phyloP scores from a whole-genome alignment of 2,888 invertebrate genomes.

The Acanthosepion pharaonis region DNA sequence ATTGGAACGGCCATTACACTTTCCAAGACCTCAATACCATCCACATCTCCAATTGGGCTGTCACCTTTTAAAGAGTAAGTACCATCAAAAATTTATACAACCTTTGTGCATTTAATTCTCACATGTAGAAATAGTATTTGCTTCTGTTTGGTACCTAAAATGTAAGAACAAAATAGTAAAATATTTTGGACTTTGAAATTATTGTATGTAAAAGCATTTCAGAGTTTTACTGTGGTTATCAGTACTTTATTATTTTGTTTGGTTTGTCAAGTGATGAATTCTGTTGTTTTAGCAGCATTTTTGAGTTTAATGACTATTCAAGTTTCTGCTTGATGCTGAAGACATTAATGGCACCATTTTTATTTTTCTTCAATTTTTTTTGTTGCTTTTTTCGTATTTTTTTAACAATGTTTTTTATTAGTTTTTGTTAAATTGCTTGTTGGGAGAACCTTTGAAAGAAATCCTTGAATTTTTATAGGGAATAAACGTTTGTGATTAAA shows the following conservation, averaged over 20 bases:
- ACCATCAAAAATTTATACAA: not conserved
- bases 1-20: conserved; percentile 91
- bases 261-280: not conserved
- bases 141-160: not conserved
- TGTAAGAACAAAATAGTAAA: not conserved
- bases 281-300: not conserved
- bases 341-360: too few species aligned
- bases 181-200: not conserved
- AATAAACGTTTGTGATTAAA: too few species aligned
- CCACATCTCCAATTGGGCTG: conserved; percentile 63
- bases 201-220: not conserved
- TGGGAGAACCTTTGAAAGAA: too few species aligned
- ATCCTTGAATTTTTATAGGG: too few species aligned
- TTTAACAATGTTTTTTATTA: too few species aligned
- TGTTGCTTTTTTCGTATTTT: too few species aligned
- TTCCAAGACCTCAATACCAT: conserved; percentile 56
- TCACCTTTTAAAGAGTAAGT: conserved; percentile 73
- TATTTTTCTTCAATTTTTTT: too few species aligned
- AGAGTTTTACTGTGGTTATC: not conserved
- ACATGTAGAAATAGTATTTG: not conserved
- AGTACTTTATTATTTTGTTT: not conserved
- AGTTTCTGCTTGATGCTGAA: too few species aligned
- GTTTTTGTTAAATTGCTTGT: too few species aligned
- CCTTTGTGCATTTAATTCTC: not conserved
- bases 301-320: too few species aligned